Evolutionary conservation across 2,888 invertebrate genomes (phyloP).

Genomic region (Tetramorium bicarinatum): DNA sequence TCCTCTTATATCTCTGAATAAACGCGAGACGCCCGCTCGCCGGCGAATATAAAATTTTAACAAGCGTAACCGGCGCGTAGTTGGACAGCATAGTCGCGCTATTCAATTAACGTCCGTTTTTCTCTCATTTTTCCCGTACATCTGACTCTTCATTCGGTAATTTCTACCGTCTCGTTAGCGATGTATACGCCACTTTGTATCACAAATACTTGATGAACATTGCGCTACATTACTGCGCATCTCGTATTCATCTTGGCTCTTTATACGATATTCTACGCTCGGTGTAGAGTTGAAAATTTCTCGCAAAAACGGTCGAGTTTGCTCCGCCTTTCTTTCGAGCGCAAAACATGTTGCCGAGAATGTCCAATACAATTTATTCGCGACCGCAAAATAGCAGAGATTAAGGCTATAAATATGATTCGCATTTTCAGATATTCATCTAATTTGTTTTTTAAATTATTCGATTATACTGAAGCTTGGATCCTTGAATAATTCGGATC

Average conservation of each 20-base stretch:
- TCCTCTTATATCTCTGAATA: neutral
- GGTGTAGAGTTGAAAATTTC: neutral
- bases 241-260: neutral
- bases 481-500: too few relatives aligned
- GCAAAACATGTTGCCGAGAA: neutral
- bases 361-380: neutral
- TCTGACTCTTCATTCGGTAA: conserved; percentile 17
- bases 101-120: conserved; percentile 22
- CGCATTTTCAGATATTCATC: too few relatives aligned
- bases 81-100: neutral
- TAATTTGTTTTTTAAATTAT: too few relatives aligned
- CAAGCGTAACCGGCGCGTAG: conserved; percentile 8
- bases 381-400: neutral
- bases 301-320: neutral
- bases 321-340: neutral
- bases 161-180: neutral
- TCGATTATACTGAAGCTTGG: too few relatives aligned
- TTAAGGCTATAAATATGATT: too few relatives aligned
- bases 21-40: conserved; percentile 4
- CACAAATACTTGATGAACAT: neutral
- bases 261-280: neutral
- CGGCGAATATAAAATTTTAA: conserved; percentile 26
- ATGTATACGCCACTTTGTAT: neutral
- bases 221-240: neutral
- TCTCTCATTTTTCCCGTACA: conserved; percentile 12